These are phyloP conservation scores for Phortica variegata DNA, from an alignment of 1,140 invertebrate genomes.

Conservation along the genomic window DNA sequence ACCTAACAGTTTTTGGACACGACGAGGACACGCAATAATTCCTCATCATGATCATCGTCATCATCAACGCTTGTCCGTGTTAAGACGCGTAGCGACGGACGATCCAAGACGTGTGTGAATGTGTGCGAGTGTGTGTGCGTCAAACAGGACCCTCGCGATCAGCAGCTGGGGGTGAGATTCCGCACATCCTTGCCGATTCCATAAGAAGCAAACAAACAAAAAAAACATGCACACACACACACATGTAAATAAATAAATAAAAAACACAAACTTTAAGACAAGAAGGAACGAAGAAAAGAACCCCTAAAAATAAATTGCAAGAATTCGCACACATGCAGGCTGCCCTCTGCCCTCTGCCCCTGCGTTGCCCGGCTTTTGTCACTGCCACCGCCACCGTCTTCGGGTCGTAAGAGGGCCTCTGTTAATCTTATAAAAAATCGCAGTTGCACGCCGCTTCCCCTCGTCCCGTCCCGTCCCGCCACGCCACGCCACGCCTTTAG, in stretches of 20 bases:
- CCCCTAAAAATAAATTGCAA: background rate
- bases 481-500: constrained; percentile 9
- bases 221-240: constrained; percentile 5
- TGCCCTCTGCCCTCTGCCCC: constrained; percentile 41
- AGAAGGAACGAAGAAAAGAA: constrained; percentile 16
- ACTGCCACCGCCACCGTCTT: too few species aligned
- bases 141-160: constrained; percentile 19
- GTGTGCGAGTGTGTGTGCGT: too few species aligned
- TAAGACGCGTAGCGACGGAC: constrained; percentile 2
- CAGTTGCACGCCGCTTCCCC: constrained; percentile 24
- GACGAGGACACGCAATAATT: constrained; percentile 17
- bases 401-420: constrained; percentile 35
- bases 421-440: constrained; percentile 52
- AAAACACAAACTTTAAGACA: background rate
- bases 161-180: constrained; percentile 26
- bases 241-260: background rate
- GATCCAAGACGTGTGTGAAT: constrained; percentile 14
- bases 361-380: too few species aligned
- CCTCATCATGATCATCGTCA: too few species aligned
- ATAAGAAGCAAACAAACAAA: constrained; percentile 1
- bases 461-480: background rate
- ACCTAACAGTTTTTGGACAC: constrained; percentile 26
- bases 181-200: constrained; percentile 4
- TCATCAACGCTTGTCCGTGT: too few species aligned
- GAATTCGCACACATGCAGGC: constrained; percentile 9